These are phyloP conservation scores for Apus apus DNA, from an alignment of 2,113 vertebrate species.

Conservation along the genomic window DNA sequence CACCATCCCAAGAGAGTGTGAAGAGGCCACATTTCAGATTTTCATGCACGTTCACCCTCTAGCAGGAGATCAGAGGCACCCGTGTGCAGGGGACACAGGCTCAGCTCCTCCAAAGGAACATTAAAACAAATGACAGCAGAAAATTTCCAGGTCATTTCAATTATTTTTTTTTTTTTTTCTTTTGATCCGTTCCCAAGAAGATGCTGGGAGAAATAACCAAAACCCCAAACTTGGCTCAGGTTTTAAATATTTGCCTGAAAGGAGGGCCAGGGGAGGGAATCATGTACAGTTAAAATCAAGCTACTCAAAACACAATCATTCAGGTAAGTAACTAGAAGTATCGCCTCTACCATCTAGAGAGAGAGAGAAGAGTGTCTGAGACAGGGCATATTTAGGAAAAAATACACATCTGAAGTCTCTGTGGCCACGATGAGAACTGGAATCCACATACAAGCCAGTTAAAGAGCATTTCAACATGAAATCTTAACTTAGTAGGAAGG, in stretches of 20 bases:
- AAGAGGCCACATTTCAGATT: neutral
- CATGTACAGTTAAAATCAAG: slow-evolving; percentile 63
- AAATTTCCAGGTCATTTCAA: slow-evolving; percentile 2
- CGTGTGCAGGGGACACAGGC: neutral
- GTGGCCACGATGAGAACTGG: slow-evolving; percentile 66
- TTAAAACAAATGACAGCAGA: slow-evolving; percentile 34
- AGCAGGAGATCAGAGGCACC: neutral
- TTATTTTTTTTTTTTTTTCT: neutral
- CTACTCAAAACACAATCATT: slow-evolving; percentile 69
- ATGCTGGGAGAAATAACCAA: slow-evolving; percentile 26
- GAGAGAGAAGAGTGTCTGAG: slow-evolving; percentile 47
- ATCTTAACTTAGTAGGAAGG: slow-evolving; percentile 67
- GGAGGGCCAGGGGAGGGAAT: slow-evolving; percentile 21
- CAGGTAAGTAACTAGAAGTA: slow-evolving; percentile 67
- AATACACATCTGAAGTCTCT: slow-evolving; percentile 67
- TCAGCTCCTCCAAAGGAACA: neutral
- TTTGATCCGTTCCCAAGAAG: slow-evolving; percentile 39
- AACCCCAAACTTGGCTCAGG: slow-evolving; percentile 33
- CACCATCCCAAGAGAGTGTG: neutral
- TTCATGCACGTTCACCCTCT: neutral
- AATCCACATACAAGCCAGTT: slow-evolving; percentile 70
- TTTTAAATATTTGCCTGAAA: slow-evolving; percentile 48
- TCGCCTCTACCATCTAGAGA: slow-evolving; percentile 68
- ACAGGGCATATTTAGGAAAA: slow-evolving; percentile 63
- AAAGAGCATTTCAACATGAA: slow-evolving; percentile 64